Evolutionary conservation across 2,797 vertebrate species (phyloP), one percentile per base, ranked within the genome.

Genomic region (Scolopax rusticola): DNA sequence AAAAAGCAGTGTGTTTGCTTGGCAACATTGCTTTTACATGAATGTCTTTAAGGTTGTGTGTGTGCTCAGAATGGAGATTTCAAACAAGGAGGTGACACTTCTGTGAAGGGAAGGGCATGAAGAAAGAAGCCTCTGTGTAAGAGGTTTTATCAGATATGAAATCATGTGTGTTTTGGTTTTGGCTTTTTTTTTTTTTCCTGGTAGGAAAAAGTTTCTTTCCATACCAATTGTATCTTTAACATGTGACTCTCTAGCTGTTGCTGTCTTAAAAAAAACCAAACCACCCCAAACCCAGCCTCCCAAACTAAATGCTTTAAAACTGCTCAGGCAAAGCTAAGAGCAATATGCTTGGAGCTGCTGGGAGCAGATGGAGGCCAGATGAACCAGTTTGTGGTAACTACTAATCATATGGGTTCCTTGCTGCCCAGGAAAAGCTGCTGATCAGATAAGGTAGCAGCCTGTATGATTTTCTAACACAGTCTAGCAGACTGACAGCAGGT

Each of bases 311-410:
- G 4, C 8, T 78, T 83, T 41, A 60, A 48, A 96, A 61, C 51
- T 64, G 38, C 54, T 78, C 1, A 74, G 70, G 57, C 57, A 89
- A 80, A 85, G 36, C 51, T 48, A 75, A 69, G 51, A 73, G 54
- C 74, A 53, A 6, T 64, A 14, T 47, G 60, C 48, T 90, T 75
- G 65, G 53, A 84, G 53, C 53, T 90, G 33, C 73, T 68, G 61
- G 76, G 85, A 77, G 18, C 87, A 91, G 87, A 78, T 83, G 87
- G 87, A 87, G 64, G 48, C 60, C 89, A 87, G 93, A 77, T 83
- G 75, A 53, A 78, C 64, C 75, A 14, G 32, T 33, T 89, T 70
- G 56, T 91, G 40, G 7, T 64, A 78, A 48, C 75, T 70, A 51
- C 51, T 93, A 15, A 48, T 93, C 84, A 28, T 45, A 19, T 67